phyloP scores from a whole-genome alignment of 2,113 vertebrate genomes.

The Apistogramma diplotaenia region DNA sequence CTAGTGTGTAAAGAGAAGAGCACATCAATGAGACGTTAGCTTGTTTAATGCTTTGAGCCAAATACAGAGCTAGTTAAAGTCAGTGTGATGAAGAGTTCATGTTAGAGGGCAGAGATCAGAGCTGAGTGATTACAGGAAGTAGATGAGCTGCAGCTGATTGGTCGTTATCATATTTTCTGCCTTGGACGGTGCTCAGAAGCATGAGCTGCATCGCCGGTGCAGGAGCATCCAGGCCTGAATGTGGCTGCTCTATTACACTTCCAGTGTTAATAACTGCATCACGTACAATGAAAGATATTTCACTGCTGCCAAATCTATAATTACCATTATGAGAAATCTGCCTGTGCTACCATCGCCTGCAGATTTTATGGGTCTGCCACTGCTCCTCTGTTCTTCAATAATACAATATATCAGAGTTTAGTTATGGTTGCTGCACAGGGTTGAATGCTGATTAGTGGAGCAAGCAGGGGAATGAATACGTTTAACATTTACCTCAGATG shows the following conservation, averaged over 20 bases:
- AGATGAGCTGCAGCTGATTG: background rate
- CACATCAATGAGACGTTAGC: background rate
- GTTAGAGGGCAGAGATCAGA: background rate
- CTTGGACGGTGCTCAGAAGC: background rate
- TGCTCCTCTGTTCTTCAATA: constrained; percentile 41
- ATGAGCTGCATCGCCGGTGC: constrained; percentile 7
- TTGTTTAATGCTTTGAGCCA: background rate
- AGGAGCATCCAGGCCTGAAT: constrained; percentile 7
- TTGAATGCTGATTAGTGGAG: constrained; percentile 40
- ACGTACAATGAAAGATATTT: constrained; percentile 32
- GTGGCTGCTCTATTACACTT: background rate
- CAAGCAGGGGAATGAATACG: constrained; percentile 18
- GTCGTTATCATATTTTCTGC: background rate
- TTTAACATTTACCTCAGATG: constrained; percentile 17
- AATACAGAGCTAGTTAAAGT: background rate
- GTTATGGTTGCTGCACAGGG: constrained; percentile 26
- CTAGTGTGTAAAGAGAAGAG: too few relatives aligned
- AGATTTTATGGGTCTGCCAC: constrained; percentile 35
- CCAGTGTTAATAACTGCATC: constrained; percentile 31
- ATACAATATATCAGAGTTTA: constrained; percentile 42
- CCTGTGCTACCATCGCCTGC: background rate
- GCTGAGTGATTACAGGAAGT: background rate
- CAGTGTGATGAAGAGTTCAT: background rate
- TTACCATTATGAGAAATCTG: constrained; percentile 50
- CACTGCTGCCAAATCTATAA: constrained; percentile 48